Conservation (phyloP, 1,140 invertebrate species). For the Drosophila albomicans region DNA sequence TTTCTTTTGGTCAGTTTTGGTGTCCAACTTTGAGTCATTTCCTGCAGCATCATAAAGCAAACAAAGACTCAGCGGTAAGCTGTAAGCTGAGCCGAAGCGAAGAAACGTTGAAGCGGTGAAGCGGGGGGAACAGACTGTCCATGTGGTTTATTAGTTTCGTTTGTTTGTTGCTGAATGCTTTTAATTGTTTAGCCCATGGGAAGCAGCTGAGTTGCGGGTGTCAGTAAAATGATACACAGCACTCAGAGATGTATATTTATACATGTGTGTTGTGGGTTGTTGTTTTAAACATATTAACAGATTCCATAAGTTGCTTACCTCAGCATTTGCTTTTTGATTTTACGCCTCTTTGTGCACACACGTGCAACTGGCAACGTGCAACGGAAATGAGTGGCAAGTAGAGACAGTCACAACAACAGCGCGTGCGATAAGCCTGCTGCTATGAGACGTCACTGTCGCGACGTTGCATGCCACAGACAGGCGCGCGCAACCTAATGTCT, state of each 20-base stretch:
- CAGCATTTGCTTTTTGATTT: constrained; percentile 32
- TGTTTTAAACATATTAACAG: constrained; percentile 37
- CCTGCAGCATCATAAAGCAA: constrained; percentile 50
- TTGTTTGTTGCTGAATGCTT: constrained; percentile 67
- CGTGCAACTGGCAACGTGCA: constrained; percentile 44
- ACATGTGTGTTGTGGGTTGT: constrained; percentile 6
- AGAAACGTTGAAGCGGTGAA: not conserved
- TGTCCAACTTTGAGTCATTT: constrained; percentile 38
- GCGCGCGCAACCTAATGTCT: constrained; percentile 50
- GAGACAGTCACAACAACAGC: constrained; percentile 18
- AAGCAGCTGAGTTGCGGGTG: constrained; percentile 11
- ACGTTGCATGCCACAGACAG: constrained; percentile 32
- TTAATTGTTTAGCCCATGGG: constrained; percentile 60
- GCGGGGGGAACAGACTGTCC: not conserved
- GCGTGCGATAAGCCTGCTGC: constrained; percentile 22
- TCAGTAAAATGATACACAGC: constrained; percentile 26
- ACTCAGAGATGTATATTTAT: constrained; percentile 3
- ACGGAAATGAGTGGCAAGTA: constrained; percentile 58
- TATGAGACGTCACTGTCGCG: constrained; percentile 8
- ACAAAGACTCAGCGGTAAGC: constrained; percentile 46
- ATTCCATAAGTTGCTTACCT: constrained; percentile 5
- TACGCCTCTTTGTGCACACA: constrained; percentile 61
- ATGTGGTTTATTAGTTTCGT: constrained; percentile 59
- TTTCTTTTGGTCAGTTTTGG: constrained; percentile 15
- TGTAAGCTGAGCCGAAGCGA: constrained; percentile 23